Base-by-base conservation (phyloP, 2,888 invertebrate species). In the Ochropleura leucogaster region DNA sequence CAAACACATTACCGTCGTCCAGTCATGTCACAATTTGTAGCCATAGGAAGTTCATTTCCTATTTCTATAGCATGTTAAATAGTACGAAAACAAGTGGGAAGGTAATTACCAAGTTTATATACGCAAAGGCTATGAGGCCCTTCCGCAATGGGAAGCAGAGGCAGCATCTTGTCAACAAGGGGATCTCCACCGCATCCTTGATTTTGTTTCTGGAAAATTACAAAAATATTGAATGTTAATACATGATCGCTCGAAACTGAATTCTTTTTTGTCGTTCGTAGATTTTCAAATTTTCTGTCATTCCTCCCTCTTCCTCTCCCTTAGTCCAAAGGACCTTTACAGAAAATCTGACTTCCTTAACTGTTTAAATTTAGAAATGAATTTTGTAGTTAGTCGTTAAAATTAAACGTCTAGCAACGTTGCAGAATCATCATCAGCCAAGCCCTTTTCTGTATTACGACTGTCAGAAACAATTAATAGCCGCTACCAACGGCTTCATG, bases 131-230 rank as follows among this genome's bases (percentile, higher is more conserved):
- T 59, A 96, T 94, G 46, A 96, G 94, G 3, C 96, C 96, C 79
- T 91, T 94, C 79, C 96, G 86, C 44, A 96, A 85, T 0, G 96
- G 96, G 57, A 96, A 93, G 82, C 96, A 96, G 88, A 96, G 95
- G 84, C 96, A 96, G 84, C 96, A 96, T 95, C 93, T 89, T 87
- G 96, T 95, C 49, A 96, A 87, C 55, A 96, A 89, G 0, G 96
- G 96, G 62, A 96, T 94, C 85, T 96, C 96, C 64, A 96, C 90
- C 1, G 95, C 90, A 70, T 94, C 90, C 86, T 89, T 90, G 74
- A 96, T 94, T 88, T 95, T 96, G 80, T 93, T 92, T 85, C 96
- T 96, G 95, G 8, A 94, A 93, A 80, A 16, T 53, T 14, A 44
- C 3, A 18, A 67, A 63, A n/a, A 51, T 20, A 8, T 0, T 14